Evolutionary conservation across 2,113 vertebrate species (phyloP).

Genomic region (Pionites leucogaster): DNA sequence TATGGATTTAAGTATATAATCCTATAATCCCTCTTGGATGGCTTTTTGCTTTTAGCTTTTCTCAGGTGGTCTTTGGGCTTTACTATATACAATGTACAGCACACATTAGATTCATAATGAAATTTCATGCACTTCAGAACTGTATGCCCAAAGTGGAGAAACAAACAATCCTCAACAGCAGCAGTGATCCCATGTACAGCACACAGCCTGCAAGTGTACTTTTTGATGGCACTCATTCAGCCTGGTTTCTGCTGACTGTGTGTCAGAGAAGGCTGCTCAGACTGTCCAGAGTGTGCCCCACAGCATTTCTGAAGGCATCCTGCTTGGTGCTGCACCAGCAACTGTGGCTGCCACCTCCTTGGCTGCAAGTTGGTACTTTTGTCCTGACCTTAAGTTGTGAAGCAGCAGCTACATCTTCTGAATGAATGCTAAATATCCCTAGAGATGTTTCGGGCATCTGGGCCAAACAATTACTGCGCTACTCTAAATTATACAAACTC

Average conservation of each 20-base stretch:
- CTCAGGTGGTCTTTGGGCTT: neutral
- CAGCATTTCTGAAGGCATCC: neutral
- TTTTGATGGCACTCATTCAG: neutral
- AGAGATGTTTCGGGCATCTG: conserved; percentile 17
- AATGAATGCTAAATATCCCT: conserved; percentile 9
- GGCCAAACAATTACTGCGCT: conserved; percentile 58
- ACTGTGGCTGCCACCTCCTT: neutral
- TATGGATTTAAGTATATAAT: conserved; percentile 29
- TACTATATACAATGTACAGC: neutral
- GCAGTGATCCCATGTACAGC: neutral
- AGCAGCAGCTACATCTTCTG: neutral
- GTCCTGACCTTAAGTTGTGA: conserved; percentile 14
- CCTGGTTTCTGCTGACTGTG: neutral
- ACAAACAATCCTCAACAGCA: neutral
- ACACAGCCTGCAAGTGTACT: neutral
- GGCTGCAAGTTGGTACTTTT: neutral
- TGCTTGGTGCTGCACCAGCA: neutral
- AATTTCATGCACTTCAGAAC: conserved; percentile 1
- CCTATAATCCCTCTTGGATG: conserved; percentile 9
- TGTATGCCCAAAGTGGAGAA: neutral
- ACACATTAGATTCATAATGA: neutral
- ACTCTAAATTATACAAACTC: conserved; percentile 61
- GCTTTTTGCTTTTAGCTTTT: conserved; percentile 7
- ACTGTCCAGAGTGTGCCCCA: neutral
- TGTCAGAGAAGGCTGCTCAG: neutral